Evolutionary conservation across 2,797 vertebrate species (phyloP).

Genomic region (Hemibagrus guttatus): DNA sequence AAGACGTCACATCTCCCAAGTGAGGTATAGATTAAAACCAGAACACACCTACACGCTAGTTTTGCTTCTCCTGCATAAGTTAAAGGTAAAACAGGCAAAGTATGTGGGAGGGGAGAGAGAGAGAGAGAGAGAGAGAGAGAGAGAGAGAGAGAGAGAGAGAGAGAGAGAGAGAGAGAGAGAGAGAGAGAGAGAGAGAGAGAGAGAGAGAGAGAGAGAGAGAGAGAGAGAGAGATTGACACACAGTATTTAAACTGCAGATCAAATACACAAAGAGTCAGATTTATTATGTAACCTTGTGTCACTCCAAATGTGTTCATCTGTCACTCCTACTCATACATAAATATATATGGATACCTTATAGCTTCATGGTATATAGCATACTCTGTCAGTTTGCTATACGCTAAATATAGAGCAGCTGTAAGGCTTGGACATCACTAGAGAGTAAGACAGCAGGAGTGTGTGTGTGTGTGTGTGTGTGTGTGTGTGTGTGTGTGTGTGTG

Average conservation of each 20-base stretch:
- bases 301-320: not conserved
- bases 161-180: not conserved
- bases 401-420: conserved; percentile 13
- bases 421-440: not conserved
- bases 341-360: not conserved
- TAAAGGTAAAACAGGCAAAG: not conserved
- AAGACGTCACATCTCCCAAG: not conserved
- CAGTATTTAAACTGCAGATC: not conserved
- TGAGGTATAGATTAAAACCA: not conserved
- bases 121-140: not conserved
- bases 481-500: not conserved
- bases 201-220: not conserved
- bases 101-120: not conserved
- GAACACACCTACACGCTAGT: not conserved
- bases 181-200: not conserved
- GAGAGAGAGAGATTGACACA: not conserved
- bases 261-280: not conserved
- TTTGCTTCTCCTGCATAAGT: not conserved
- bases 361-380: not conserved
- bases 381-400: conserved; percentile 2
- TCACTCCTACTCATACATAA: conserved; percentile 5
- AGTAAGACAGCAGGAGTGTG: not conserved
- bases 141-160: not conserved
- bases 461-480: not conserved
- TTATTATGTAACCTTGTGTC: not conserved